A percentile compares a stretch with the other conserved stretches of the same genome.
Conservation (phyloP, 2,888 invertebrate species). For the Trichacis sp. region DNA sequence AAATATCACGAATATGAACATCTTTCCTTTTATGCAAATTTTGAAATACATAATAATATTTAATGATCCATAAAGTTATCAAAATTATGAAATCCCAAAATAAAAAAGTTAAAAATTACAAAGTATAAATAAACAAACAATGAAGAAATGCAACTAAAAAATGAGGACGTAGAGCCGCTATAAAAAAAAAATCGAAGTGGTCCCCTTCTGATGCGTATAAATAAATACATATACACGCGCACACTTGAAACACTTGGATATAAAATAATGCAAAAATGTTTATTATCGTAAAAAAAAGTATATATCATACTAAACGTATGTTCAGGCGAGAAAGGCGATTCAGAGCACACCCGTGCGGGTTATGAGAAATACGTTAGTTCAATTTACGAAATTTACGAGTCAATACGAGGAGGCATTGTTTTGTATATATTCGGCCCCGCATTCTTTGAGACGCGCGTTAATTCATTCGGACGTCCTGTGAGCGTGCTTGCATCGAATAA, state of each 20-base stretch:
- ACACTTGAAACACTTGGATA: conserved; percentile 37
- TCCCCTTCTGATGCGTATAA: conserved; percentile 34
- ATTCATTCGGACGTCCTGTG: conserved; percentile 65
- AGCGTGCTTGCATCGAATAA: conserved; percentile 10
- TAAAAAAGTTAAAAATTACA: too few relatives aligned
- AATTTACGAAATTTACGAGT: conserved; percentile 45
- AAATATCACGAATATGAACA: too few relatives aligned
- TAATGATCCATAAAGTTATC: too few relatives aligned
- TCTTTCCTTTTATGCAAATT: too few relatives aligned
- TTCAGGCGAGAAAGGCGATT: conserved; percentile 16
- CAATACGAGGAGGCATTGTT: conserved; percentile 50
- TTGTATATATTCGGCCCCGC: conserved; percentile 54
- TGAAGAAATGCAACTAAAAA: too few relatives aligned
- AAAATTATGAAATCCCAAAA: too few relatives aligned
- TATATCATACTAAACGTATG: conserved; percentile 19
- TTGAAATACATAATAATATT: too few relatives aligned
- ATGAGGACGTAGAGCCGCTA: too few relatives aligned
- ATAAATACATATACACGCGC: conserved; percentile 40
- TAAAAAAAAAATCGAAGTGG: too few relatives aligned
- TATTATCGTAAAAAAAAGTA: conserved; percentile 30
- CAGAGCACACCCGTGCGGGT: conserved; percentile 25
- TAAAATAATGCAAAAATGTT: conserved; percentile 16
- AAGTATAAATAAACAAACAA: too few relatives aligned
- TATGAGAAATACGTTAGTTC: conserved; percentile 35
- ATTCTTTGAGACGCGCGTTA: conserved; percentile 59